Evolutionary conservation across 2,113 vertebrate species (phyloP).

Genomic region (Gavialis gangeticus): DNA sequence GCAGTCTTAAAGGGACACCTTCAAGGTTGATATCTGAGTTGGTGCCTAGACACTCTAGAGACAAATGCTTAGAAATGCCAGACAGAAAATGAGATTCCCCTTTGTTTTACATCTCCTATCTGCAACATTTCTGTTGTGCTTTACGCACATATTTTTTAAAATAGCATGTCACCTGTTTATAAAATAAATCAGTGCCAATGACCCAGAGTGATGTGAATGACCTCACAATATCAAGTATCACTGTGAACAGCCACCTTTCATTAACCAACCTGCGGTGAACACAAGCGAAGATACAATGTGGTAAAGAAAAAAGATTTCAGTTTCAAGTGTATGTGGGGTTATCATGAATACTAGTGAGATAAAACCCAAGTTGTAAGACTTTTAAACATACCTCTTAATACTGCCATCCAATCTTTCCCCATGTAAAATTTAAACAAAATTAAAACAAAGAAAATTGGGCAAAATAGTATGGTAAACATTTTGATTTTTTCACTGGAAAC

Average conservation of each 20-base stretch:
- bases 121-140: neutral
- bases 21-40: neutral
- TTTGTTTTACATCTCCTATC: neutral
- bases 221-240: neutral
- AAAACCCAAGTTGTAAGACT: slow-evolving; percentile 27
- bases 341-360: neutral
- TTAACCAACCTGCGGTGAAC: neutral
- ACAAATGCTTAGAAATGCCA: neutral
- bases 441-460: neutral
- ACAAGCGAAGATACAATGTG: neutral
- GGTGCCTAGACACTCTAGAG: neutral
- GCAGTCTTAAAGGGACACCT: neutral
- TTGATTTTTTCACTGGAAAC: slow-evolving; percentile 14
- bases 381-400: slow-evolving; percentile 34
- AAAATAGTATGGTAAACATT: slow-evolving; percentile 18
- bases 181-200: rapidly evolving
- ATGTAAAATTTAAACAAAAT: neutral
- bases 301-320: neutral
- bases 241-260: neutral
- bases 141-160: neutral
- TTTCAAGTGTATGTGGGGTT: slow-evolving; percentile 30
- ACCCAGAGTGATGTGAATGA: neutral
- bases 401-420: neutral
- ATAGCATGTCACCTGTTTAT: neutral
- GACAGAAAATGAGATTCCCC: neutral